Evolutionary conservation across 2,888 invertebrate genomes (phyloP), one percentile per base, ranked within the genome.

Genomic region (Macropis europaea): DNA sequence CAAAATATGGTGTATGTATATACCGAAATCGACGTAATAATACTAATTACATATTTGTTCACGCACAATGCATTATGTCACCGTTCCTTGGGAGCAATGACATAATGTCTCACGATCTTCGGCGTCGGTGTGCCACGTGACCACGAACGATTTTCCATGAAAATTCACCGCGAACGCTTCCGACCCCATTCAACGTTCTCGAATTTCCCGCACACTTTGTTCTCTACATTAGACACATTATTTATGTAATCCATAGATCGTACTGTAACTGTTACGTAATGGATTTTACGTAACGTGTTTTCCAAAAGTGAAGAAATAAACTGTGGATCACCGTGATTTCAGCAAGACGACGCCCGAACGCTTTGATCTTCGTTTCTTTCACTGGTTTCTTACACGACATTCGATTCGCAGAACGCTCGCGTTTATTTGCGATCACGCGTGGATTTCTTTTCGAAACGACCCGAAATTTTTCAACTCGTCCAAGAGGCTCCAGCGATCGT

Each of bases 31-130:
- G n/a, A n/a, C n/a, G n/a, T n/a, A n/a, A n/a, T n/a, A n/a, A n/a
- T n/a, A n/a, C n/a, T n/a, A n/a, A n/a, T n/a, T n/a, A n/a, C n/a
- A n/a, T 32, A 36, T 17, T 19, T 19, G 36, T 54, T 53, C 19
- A 45, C 56, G 50, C 52, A 34, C 32, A 19, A 13, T 19, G 26
- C 22, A 45, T 87, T 83, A 85, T 84, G 83, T 86, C 87, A 86
- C 77, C 67, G 78, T 30, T 53, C 47, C 17, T 26, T 19, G n/a
- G 36, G 36, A 54, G 64, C 72, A 69, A 62, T 69, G 26, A 43
- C 42, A 26, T 28, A 43, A 50, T 50, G 17, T 2, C 11, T 26
- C 24, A 15, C 34, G 32, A 22, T 13, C 47, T 45, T 66, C 52
- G 6, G 38, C 52, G 52, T 26, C 57, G 32, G 38, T 19, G n/a